Evolutionary conservation across 1,140 invertebrate species (phyloP).

Genomic region (Laupala kohalensis): DNA sequence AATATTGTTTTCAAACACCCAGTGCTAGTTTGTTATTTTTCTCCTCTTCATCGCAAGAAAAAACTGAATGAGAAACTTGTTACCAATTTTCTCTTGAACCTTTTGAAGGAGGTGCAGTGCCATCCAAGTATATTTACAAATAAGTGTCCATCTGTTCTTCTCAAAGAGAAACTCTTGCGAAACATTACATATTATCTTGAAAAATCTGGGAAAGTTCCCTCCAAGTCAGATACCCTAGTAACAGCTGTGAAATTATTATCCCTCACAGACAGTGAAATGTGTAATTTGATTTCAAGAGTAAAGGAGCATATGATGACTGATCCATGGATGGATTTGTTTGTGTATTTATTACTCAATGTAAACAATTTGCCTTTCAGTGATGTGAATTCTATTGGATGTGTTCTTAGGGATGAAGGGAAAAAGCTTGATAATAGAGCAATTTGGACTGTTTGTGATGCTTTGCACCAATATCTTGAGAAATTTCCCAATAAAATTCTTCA

Average conservation of each 20-base stretch:
- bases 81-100: conserved; percentile 31
- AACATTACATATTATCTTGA: conserved; percentile 20
- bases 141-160: conserved; percentile 19
- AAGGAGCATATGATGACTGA: not conserved
- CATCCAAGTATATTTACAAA: conserved; percentile 15
- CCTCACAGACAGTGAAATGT: not conserved
- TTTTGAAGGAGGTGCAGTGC: not conserved
- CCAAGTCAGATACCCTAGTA: not conserved
- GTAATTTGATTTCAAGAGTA: not conserved
- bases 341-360: not conserved
- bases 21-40: conserved; percentile 38
- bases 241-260: not conserved
- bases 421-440: not conserved
- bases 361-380: not conserved
- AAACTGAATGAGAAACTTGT: conserved; percentile 24
- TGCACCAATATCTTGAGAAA: not conserved
- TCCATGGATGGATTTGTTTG: not conserved
- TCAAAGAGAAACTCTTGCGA: conserved; percentile 24
- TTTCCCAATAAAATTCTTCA: not conserved
- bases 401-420: no score
- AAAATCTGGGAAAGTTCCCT: conserved; percentile 4
- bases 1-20: conserved; percentile 34
- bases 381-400: not conserved
- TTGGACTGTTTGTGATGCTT: not conserved
- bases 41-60: conserved; percentile 30